These are phyloP conservation scores for Augochlora pura DNA, from an alignment of 1,140 invertebrate genomes.

Conservation along the genomic window DNA sequence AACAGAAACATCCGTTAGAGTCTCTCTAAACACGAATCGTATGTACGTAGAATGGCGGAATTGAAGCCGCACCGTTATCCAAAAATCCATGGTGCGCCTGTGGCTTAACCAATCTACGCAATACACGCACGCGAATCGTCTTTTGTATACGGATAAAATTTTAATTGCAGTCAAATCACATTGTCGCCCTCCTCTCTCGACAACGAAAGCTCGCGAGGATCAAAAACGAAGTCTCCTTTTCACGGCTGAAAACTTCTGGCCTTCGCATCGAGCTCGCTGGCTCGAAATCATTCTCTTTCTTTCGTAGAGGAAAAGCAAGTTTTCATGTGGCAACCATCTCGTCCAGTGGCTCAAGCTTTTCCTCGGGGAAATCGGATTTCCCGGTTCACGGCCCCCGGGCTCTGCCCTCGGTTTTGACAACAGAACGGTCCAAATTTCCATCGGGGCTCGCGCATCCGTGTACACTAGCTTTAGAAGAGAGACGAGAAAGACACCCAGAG, in stretches of 20 bases:
- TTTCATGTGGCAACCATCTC: not conserved
- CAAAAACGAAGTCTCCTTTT: not conserved
- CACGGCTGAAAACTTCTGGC: no score
- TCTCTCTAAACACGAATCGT: constrained; percentile 17
- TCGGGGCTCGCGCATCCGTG: constrained; percentile 30
- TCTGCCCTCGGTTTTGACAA: constrained; percentile 9
- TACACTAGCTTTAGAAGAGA: constrained; percentile 64
- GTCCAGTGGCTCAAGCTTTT: constrained; percentile 17
- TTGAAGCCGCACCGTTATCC: constrained; percentile 21
- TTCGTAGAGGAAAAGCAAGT: no score
- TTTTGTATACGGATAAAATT: constrained; percentile 35
- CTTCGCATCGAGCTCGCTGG: no score
- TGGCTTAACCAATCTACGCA: constrained; percentile 47
- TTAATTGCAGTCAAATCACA: constrained; percentile 71
- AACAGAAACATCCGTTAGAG: constrained; percentile 28
- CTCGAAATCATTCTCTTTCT: no score
- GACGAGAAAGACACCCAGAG: constrained; percentile 41
- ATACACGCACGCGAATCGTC: constrained; percentile 42
- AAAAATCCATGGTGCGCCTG: constrained; percentile 19
- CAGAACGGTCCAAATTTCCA: constrained; percentile 10
- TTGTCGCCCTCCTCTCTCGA: constrained; percentile 24
- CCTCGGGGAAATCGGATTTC: constrained; percentile 32
- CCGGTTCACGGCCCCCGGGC: not conserved
- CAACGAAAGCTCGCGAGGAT: constrained; percentile 11
- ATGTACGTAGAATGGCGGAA: constrained; percentile 33